Percentiles rank a stretch among this genome's conserved stretches.
Conservation (phyloP, 2,888 invertebrate genomes). For the Chironomus riparius region DNA sequence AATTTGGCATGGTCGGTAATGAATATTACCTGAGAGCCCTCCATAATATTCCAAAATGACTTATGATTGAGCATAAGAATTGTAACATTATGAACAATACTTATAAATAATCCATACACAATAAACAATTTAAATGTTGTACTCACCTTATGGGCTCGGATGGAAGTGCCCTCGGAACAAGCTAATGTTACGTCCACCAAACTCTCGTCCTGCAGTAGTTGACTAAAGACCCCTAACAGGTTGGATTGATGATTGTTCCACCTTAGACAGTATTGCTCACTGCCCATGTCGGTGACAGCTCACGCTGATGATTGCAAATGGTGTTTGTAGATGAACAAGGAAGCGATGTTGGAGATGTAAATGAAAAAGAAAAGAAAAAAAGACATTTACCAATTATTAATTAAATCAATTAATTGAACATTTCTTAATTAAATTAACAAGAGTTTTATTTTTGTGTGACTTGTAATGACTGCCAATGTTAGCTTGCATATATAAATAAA, state of each 20-base stretch:
- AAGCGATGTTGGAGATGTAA: constrained; percentile 32
- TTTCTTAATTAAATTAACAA: constrained; percentile 22
- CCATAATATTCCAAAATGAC: too few species aligned
- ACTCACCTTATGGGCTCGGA: constrained; percentile 79
- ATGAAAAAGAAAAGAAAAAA: constrained; percentile 31
- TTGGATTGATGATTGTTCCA: constrained; percentile 99
- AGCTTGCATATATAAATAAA: not conserved
- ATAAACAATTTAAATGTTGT: not conserved
- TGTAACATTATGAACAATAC: too few species aligned
- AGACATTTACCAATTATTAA: constrained; percentile 13
- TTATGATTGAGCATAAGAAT: not conserved
- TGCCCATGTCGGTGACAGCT: constrained; percentile 92
- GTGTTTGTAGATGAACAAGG: not conserved
- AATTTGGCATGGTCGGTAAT: too few species aligned
- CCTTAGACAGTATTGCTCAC: constrained; percentile 98
- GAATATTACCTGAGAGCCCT: too few species aligned
- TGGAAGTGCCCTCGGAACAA: constrained; percentile 90
- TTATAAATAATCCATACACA: too few species aligned
- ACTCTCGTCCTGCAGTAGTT: constrained; percentile 90
- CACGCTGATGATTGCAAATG: constrained; percentile 49
- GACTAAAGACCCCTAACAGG: constrained; percentile 94
- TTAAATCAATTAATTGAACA: constrained; percentile 16
- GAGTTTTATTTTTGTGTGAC: not conserved
- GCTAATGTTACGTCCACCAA: constrained; percentile 94
- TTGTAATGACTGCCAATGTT: not conserved